These are phyloP conservation scores for Copsychus sechellarum DNA, from an alignment of 2,113 vertebrate species.

Conservation along the genomic window DNA sequence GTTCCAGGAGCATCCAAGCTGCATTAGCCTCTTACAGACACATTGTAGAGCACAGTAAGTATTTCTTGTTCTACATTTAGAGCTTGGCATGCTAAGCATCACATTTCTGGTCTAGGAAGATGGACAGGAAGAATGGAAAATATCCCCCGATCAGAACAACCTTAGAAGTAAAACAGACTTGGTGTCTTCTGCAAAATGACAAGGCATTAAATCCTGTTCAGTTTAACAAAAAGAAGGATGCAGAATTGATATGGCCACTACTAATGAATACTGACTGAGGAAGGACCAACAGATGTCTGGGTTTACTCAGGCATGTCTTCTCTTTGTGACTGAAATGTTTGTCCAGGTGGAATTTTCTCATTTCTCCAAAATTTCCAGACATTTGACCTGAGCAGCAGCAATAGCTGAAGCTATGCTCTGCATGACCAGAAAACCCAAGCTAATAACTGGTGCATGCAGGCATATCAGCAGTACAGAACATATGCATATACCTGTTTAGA, in stretches of 20 bases:
- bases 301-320: neutral
- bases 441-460: neutral
- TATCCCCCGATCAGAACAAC: neutral
- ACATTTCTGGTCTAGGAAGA: neutral
- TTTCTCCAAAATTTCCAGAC: slow-evolving; percentile 11
- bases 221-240: neutral
- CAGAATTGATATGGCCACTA: neutral
- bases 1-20: neutral
- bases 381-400: neutral
- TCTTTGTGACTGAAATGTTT: slow-evolving; percentile 24
- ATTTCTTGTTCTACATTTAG: neutral
- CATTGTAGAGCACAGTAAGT: neutral
- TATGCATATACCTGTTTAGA: neutral
- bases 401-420: neutral
- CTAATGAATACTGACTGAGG: neutral
- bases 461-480: neutral
- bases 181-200: neutral
- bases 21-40: neutral
- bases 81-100: neutral
- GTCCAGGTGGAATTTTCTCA: neutral
- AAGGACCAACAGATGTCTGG: neutral
- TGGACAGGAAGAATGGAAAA: neutral
- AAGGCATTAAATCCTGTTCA: neutral
- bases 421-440: neutral
- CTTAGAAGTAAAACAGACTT: neutral